These are phyloP conservation scores for Entomobrya proxima DNA, from an alignment of 2,888 invertebrate genomes.

Conservation along the genomic window DNA sequence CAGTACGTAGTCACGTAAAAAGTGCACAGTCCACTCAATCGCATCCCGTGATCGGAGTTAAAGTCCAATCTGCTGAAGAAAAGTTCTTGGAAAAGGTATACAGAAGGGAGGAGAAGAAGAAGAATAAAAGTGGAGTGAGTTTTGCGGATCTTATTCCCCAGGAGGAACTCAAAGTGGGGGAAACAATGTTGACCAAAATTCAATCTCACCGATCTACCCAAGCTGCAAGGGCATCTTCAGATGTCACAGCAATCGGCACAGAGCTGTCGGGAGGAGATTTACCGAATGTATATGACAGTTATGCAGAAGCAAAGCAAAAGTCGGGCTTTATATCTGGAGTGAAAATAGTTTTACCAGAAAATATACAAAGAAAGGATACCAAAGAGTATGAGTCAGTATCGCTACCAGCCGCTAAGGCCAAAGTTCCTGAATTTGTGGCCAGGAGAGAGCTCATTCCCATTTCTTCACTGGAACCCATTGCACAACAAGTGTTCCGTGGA, in stretches of 20 bases:
- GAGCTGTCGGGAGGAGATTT: constrained; percentile 79
- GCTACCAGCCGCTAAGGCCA: constrained; percentile 84
- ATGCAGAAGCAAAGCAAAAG: constrained; percentile 82
- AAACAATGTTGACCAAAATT: constrained; percentile 56
- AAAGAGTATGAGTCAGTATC: constrained; percentile 90
- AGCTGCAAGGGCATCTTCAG: constrained; percentile 33
- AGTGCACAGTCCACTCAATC: constrained; percentile 61
- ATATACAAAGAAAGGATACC: constrained; percentile 84
- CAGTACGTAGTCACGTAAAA: constrained; percentile 69
- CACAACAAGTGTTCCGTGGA: constrained; percentile 91
- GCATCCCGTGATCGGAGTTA: constrained; percentile 80
- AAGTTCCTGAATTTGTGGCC: constrained; percentile 80
- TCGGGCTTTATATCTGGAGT: constrained; percentile 87
- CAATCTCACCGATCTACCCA: constrained; percentile 23
- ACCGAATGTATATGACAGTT: constrained; percentile 92
- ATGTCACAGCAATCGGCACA: constrained; percentile 39
- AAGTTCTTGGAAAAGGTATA: constrained; percentile 86
- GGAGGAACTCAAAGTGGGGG: constrained; percentile 66
- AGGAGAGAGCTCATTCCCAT: constrained; percentile 83
- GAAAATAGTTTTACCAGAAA: constrained; percentile 88
- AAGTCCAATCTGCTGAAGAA: constrained; percentile 90
- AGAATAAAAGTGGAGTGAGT: constrained; percentile 78
- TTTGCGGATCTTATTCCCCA: constrained; percentile 30
- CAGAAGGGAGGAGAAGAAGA: constrained; percentile 90
- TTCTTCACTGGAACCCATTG: constrained; percentile 85